Base-by-base conservation (phyloP, 2,113 vertebrate species). In the Barbus barbus region DNA sequence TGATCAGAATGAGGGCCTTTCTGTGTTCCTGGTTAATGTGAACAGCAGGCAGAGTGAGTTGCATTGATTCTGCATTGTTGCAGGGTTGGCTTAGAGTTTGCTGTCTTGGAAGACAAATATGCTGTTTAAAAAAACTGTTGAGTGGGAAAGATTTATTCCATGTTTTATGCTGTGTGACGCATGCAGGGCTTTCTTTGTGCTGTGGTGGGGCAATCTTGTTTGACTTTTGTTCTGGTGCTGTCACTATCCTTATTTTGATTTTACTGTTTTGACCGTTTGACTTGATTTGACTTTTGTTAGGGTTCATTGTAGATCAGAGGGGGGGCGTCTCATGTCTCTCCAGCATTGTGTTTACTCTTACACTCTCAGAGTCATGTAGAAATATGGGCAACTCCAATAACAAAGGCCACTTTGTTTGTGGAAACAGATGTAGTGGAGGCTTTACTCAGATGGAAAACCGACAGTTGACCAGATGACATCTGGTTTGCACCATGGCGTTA, bases 291-390 rank as follows among this genome's bases (percentile, higher is more conserved):
- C n/a, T 71, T 36, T 41, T 24, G 36, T 71, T 14, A 24, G 20
- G 20, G 36, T 41, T 41, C 9, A n/a, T 41, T 71, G 36, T 41
- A 41, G 20, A 41, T 41, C 11, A n/a, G n/a, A n/a, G n/a, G n/a
- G n/a, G n/a, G 67, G 67, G 11, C 1, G 67, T 41, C 36, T 71
- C 20, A 9, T 9, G n/a, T 36, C 3, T 38, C 65, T 69, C 65
- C 65, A 38, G 9, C 65, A 69, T 38, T 36, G 33, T 69, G 18
- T 72, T 71, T 41, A 72, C 67, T 72, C 67, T n/a, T 46, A 69
- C 22, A 13, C 20, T n/a, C 67, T 41, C 67, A 3, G 67, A 71
- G 33, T 41, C 5, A 20, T 71, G 31, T 71, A 71, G 36, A 41
- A 71, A 41, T 41, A n/a, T 71, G 67, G 67, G 20, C 36, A 41